Conservation (phyloP, 2,113 vertebrate genomes). For the Alectura lathami region DNA sequence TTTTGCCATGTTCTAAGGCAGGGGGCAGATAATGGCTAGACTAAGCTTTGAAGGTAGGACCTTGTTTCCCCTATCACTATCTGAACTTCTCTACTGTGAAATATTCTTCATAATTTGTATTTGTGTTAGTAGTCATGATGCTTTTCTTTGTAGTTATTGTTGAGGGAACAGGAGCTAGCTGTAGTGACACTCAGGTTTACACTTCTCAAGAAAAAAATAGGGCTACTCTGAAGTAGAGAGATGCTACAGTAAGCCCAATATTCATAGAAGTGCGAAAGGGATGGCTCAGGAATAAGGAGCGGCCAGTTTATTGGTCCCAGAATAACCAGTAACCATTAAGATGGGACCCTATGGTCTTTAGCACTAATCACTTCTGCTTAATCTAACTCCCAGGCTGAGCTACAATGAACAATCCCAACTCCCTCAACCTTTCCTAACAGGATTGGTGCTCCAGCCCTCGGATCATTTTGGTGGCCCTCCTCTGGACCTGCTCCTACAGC, state of each 20-base stretch:
- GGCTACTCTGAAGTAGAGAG: not conserved
- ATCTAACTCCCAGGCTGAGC: not conserved
- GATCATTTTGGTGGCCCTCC: no score
- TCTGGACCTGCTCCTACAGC: no score
- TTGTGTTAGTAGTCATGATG: not conserved
- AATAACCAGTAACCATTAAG: not conserved
- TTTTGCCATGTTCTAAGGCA: not conserved
- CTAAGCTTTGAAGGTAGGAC: not conserved
- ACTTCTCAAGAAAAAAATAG: not conserved
- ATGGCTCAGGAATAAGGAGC: not conserved
- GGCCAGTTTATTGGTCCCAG: not conserved
- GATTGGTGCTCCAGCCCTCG: no score
- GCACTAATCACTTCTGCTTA: not conserved
- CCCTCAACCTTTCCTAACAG: no score
- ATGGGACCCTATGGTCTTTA: not conserved
- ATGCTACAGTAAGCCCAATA: not conserved
- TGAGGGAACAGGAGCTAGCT: not conserved
- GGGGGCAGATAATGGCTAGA: not conserved
- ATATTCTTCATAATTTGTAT: not conserved
- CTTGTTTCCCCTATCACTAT: not conserved
- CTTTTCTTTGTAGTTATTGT: rapidly evolving
- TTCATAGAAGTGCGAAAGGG: not conserved
- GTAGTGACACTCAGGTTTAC: not conserved
- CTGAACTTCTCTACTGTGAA: not conserved
- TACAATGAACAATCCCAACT: no score